phyloP scores from a whole-genome alignment of 2,113 vertebrate genomes.

The Caranx ignobilis region DNA sequence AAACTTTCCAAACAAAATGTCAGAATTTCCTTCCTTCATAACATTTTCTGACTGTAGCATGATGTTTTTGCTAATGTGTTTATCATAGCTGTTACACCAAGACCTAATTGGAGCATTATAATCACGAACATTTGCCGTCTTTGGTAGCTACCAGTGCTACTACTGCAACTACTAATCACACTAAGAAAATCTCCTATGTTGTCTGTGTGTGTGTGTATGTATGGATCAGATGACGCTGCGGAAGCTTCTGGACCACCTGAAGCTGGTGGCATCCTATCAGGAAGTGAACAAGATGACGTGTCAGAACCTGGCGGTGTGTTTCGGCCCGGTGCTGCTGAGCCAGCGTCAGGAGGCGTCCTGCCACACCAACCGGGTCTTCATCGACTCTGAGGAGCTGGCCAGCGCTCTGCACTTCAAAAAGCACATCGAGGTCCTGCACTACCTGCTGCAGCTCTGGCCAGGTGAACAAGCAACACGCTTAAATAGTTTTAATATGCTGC shows the following conservation, averaged over 20 bases:
- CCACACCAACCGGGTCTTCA: slow-evolving; percentile 95
- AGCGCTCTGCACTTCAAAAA: slow-evolving; percentile 99
- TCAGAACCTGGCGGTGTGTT: slow-evolving; percentile 98
- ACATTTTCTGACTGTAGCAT: too few relatives aligned
- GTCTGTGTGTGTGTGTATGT: background rate
- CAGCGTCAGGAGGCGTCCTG: slow-evolving; percentile 93
- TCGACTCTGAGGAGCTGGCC: slow-evolving; percentile 96
- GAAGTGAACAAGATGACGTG: slow-evolving; percentile 98
- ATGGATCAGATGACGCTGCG: slow-evolving; percentile 89
- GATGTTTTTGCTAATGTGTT: too few relatives aligned
- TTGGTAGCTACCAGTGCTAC: background rate
- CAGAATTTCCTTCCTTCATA: too few relatives aligned
- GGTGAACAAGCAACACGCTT: slow-evolving; percentile 77
- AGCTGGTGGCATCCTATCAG: slow-evolving; percentile 94
- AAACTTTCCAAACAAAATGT: background rate
- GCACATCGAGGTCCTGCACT: slow-evolving; percentile 98
- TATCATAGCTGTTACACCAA: too few relatives aligned
- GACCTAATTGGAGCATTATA: too few relatives aligned
- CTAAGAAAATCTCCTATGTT: slow-evolving; percentile 49
- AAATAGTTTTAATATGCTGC: slow-evolving; percentile 78
- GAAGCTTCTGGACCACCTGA: slow-evolving; percentile 96
- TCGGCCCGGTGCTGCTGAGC: slow-evolving; percentile 95
- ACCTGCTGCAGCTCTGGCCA: slow-evolving; percentile 98
- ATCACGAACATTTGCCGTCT: too few relatives aligned
- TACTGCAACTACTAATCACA: slow-evolving; percentile 49